phyloP scores from a whole-genome alignment of 2,888 invertebrate genomes.

The Harpagoxenus sublaevis region DNA sequence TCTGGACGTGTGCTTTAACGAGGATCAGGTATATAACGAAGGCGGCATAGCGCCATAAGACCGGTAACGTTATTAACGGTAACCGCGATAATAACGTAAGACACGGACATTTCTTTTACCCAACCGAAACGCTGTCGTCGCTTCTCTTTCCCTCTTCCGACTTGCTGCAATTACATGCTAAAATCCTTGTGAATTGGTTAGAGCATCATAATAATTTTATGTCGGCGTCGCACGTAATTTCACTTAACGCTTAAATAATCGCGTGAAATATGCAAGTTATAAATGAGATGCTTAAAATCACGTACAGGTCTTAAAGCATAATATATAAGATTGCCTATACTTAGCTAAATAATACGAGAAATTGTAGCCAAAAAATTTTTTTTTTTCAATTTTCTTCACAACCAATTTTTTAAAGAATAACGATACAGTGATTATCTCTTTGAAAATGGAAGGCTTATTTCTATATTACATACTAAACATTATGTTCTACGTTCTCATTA shows the following conservation, averaged over 20 bases:
- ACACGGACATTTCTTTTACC: conserved; percentile 29
- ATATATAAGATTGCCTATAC: no score
- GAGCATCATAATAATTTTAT: conserved; percentile 18
- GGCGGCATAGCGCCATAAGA: background rate
- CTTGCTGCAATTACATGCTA: conserved; percentile 1
- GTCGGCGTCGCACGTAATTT: background rate
- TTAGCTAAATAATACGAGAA: no score
- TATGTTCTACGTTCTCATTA: background rate
- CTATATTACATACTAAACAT: background rate
- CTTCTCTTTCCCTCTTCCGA: background rate
- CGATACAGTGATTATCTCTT: no score
- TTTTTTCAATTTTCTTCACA: no score
- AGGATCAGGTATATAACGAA: background rate
- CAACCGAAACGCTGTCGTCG: background rate
- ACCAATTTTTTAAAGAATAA: no score
- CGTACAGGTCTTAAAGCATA: background rate
- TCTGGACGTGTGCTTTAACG: conserved; percentile 3
- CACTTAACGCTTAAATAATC: conserved; percentile 23
- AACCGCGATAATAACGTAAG: conserved; percentile 30
- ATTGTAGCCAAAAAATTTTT: no score
- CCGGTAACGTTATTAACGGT: conserved; percentile 39
- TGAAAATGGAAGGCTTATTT: no score
- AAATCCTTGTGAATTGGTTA: conserved; percentile 4
- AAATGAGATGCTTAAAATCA: conserved; percentile 3
- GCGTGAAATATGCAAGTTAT: conserved; percentile 17